Conservation (phyloP, 2,113 vertebrate genomes). For the Lanius collurio region DNA sequence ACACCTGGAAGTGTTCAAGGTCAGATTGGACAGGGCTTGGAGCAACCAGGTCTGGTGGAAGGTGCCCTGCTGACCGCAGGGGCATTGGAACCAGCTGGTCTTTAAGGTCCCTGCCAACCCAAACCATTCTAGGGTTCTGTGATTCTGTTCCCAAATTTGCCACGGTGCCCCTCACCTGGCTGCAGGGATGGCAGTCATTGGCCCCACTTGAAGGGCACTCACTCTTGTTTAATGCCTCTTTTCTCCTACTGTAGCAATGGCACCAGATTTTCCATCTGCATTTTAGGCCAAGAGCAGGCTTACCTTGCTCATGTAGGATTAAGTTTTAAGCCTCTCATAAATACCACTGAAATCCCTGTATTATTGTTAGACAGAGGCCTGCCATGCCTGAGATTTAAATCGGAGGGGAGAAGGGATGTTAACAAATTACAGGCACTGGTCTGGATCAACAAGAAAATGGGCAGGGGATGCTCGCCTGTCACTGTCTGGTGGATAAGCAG, state of each 20-base stretch:
- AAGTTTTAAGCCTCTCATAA: constrained; percentile 58
- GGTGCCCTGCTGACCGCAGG: background rate
- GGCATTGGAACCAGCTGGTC: background rate
- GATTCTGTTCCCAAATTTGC: background rate
- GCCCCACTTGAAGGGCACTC: fast-evolving
- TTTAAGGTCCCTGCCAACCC: background rate
- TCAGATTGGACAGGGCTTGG: background rate
- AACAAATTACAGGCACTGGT: constrained; percentile 37
- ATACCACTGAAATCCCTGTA: constrained; percentile 59
- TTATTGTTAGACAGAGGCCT: constrained; percentile 48
- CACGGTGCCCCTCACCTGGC: background rate
- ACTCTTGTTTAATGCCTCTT: background rate
- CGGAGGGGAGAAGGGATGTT: constrained; percentile 1
- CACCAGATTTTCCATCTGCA: background rate
- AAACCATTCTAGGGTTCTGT: background rate
- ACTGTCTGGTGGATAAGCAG: background rate
- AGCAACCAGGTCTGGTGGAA: background rate
- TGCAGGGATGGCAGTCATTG: background rate
- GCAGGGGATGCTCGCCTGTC: background rate
- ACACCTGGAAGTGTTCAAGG: background rate
- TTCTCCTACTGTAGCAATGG: background rate
- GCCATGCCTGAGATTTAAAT: constrained; percentile 16
- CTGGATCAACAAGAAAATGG: background rate
- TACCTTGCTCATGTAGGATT: constrained; percentile 65
- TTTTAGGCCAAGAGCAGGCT: constrained; percentile 59